A percentile compares a stretch with the other conserved stretches of the same genome.
Conservation (phyloP, 37 sponge, comb jelly and placozoan genomes). For the Aphrocallistes beatrix region DNA sequence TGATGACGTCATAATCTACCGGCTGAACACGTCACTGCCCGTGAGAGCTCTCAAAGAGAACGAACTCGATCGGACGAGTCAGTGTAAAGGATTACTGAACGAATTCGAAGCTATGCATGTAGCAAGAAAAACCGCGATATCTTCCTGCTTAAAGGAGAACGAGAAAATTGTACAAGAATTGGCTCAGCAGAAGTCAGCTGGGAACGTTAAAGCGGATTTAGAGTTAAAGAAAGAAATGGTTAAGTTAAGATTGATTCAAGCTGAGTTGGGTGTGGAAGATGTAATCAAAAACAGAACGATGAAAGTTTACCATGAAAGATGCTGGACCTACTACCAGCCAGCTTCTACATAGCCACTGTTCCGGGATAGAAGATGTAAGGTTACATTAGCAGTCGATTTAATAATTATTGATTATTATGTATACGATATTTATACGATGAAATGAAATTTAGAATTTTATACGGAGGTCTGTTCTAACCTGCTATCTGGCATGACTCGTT, state of each 20-base stretch:
- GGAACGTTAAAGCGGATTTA: not conserved
- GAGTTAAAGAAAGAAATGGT: not conserved
- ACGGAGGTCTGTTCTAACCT: not conserved
- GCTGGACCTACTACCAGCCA: not conserved
- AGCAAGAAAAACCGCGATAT: constrained; percentile 3
- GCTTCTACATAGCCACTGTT: not conserved
- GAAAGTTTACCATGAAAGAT: not conserved
- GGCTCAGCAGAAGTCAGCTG: not conserved
- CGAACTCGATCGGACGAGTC: not conserved
- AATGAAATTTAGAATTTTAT: too few species aligned
- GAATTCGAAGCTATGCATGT: not conserved
- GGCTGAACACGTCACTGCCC: not conserved
- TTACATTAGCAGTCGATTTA: too few species aligned
- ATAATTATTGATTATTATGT: too few species aligned
- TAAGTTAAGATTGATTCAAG: not conserved
- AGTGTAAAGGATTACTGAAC: not conserved
- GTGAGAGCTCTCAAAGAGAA: not conserved
- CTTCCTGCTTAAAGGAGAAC: not conserved
- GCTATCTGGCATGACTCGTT: constrained; percentile 8
- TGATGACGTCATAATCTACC: not conserved
- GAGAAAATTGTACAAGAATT: not conserved
- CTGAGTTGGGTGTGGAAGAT: not conserved
- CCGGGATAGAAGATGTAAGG: too few species aligned
- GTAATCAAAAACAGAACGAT: not conserved
- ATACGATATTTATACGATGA: too few species aligned